These are phyloP conservation scores for Agrypnia vestita DNA, from an alignment of 1,140 invertebrate species.

Conservation along the genomic window DNA sequence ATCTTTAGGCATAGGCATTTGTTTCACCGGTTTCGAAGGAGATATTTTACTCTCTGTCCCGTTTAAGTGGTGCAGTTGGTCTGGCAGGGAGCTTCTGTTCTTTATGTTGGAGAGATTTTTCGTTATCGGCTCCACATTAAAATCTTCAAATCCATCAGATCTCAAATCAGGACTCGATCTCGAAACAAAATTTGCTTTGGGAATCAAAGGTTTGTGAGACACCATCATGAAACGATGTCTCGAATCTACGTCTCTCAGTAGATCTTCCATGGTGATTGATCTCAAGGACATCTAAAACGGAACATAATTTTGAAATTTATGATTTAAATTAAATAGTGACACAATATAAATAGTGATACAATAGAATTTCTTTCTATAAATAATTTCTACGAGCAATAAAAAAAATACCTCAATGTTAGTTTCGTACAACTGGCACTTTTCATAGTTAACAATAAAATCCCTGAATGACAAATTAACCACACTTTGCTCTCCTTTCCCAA, in stretches of 20 bases:
- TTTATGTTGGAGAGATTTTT: conserved; percentile 54
- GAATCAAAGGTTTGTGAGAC: conserved; percentile 73
- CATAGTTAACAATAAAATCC: conserved; percentile 85
- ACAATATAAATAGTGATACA: no score
- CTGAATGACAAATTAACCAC: conserved; percentile 87
- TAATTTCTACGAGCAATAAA: conserved; percentile 15
- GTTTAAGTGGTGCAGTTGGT: conserved; percentile 77
- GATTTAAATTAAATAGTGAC: no score
- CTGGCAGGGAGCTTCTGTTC: conserved; percentile 77
- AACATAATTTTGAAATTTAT: not conserved
- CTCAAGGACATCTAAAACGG: conserved; percentile 79
- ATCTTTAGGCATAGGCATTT: conserved; percentile 67
- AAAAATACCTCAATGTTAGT: conserved; percentile 77
- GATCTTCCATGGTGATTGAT: conserved; percentile 91
- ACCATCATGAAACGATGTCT: conserved; percentile 88
- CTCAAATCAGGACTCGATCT: conserved; percentile 88
- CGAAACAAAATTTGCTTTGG: conserved; percentile 78
- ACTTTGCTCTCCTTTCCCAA: conserved; percentile 78
- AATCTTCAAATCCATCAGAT: conserved; percentile 48
- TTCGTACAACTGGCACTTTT: conserved; percentile 78
- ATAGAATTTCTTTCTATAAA: no score
- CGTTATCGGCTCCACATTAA: conserved; percentile 10
- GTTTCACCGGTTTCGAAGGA: conserved; percentile 29
- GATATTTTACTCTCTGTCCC: conserved; percentile 36
- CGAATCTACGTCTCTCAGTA: conserved; percentile 83